A percentile compares a stretch with the other conserved stretches of the same genome.
These are phyloP conservation scores for Parnassius smintheus DNA, from an alignment of 2,888 invertebrate genomes.

Conservation along the genomic window DNA sequence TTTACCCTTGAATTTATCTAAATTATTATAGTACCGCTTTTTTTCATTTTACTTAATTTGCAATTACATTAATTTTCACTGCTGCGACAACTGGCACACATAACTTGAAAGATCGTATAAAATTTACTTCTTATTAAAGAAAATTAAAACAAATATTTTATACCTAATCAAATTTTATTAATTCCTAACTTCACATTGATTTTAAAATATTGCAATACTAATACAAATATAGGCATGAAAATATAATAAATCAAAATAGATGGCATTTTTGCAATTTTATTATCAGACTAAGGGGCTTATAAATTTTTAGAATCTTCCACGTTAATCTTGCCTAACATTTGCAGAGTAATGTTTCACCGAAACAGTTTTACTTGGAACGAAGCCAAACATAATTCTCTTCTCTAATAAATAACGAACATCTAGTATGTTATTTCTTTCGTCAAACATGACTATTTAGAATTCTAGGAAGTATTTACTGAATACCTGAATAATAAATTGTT, in stretches of 20 bases:
- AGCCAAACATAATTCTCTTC: constrained; percentile 56
- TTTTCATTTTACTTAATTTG: too few species aligned
- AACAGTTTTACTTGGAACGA: constrained; percentile 54
- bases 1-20: constrained; percentile 15
- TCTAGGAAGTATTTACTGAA: constrained; percentile 10
- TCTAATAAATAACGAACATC: constrained; percentile 46
- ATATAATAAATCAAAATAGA: too few species aligned
- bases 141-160: too few species aligned
- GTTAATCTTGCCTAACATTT: constrained; percentile 46
- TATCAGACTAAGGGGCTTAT: constrained; percentile 36
- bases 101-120: constrained; percentile 16
- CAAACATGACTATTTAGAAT: constrained; percentile 14
- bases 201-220: too few species aligned
- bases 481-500: background rate
- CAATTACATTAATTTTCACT: too few species aligned
- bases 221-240: too few species aligned
- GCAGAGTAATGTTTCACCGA: constrained; percentile 53
- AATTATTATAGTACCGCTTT: too few species aligned
- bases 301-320: constrained; percentile 35
- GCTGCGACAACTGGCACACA: too few species aligned
- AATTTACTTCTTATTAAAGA: too few species aligned
- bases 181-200: too few species aligned
- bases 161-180: too few species aligned
- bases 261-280: too few species aligned
- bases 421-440: constrained; percentile 26